Evolutionary conservation across 2,888 invertebrate species (phyloP), one percentile per base, ranked within the genome.

Genomic region (Tuta absoluta): DNA sequence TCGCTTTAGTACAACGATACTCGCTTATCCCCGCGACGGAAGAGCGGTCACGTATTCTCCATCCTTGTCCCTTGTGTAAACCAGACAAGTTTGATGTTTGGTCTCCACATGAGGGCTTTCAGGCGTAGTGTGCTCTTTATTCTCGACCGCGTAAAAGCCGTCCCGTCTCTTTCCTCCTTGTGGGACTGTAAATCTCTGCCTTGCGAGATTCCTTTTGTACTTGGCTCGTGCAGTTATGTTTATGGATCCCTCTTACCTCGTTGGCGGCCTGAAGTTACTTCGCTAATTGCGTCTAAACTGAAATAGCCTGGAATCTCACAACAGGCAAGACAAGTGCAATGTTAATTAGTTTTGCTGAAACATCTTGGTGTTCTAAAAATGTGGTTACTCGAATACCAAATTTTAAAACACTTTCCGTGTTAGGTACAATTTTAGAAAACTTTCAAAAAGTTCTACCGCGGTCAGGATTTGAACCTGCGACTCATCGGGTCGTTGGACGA

Each of bases 261-360:
- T 70, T 69, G 75, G 64, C 66, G 64, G 51, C 64, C 72, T 78
- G 76, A 77, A 77, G 76, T 76, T 73, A 73, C 76, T 72, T 76
- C 71, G 80, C 85, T 87, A 84, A 87, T 84, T 72, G 75, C 69
- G 81, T 79, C 78, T 80, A 75, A 70, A 77, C 83, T 77, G 77
- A 87, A 88, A 88, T 89, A 87, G 82, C 76, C 72, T 76, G 84
- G 84, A 82, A 87, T 88, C 82, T 83, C 80, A 78, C 70, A 69
- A 71, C 71, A 71, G 71, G 66, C 79, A 75, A 79, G 71, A 66
- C 79, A 75, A 79, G 78, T 78, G 76, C 73, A 73, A 72, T 77
- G 75, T 78, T 81, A 79, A 74, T 72, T 71, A 66, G 45, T 8
- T 33, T 38, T 62, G 12, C 41, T 56, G 56, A 56, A 33, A 56